These are phyloP conservation scores for Pheosia tremula DNA, from an alignment of 2,888 invertebrate species.

Conservation along the genomic window DNA sequence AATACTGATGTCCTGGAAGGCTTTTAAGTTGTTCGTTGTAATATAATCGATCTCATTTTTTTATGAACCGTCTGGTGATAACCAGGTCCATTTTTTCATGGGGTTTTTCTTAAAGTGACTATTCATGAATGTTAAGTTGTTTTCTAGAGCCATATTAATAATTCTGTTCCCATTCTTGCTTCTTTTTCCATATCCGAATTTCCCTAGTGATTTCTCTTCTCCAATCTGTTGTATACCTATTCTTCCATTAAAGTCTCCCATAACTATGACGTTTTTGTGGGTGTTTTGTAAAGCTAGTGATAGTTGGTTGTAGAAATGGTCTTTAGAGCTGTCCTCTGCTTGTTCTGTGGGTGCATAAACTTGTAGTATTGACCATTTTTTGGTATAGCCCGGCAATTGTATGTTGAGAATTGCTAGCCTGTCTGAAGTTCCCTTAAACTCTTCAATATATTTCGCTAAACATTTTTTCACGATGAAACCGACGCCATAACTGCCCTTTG, in stretches of 20 bases:
- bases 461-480: neutral
- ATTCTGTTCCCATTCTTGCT: neutral
- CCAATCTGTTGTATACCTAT: neutral
- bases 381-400: constrained; percentile 10
- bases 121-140: neutral
- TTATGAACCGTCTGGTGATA: neutral
- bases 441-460: neutral
- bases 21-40: neutral
- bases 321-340: neutral
- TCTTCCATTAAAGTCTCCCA: neutral
- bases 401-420: constrained; percentile 16
- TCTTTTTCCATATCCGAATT: neutral
- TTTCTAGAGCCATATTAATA: neutral
- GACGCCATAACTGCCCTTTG: neutral
- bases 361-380: constrained; percentile 6
- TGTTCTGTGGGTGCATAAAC: neutral
- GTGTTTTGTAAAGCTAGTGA: neutral
- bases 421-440: constrained; percentile 9
- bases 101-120: neutral
- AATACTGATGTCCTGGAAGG: neutral
- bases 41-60: neutral
- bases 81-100: neutral
- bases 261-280: neutral
- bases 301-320: neutral
- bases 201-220: neutral